These are phyloP conservation scores for Picus viridis DNA, from an alignment of 2,797 vertebrate genomes.

Conservation along the genomic window DNA sequence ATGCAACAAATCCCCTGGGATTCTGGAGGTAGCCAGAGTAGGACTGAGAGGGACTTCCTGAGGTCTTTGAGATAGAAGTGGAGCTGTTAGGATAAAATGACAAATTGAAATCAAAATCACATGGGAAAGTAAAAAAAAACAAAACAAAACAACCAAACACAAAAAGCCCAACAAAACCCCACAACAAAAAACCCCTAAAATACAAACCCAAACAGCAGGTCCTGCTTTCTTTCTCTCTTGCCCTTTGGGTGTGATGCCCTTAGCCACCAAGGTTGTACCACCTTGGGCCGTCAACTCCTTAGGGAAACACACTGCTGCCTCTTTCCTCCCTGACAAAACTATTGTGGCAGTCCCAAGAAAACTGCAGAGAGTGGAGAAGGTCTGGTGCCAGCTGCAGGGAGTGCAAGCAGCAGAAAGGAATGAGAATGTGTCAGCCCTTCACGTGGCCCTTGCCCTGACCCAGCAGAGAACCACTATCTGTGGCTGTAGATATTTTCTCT, in stretches of 20 bases:
- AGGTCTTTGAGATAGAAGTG: not conserved
- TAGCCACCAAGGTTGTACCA: not conserved
- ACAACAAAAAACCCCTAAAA: no score
- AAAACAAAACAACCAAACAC: no score
- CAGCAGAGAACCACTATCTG: conserved; percentile 90
- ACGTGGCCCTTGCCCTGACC: conserved; percentile 49
- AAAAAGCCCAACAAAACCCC: no score
- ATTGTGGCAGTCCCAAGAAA: not conserved
- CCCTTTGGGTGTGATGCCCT: not conserved
- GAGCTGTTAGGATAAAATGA: not conserved
- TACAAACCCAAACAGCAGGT: not conserved
- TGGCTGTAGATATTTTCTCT: conserved; percentile 95
- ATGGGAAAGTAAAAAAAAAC: not conserved
- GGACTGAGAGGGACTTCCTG: not conserved
- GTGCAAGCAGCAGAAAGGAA: conserved; percentile 62
- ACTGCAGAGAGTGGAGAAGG: not conserved
- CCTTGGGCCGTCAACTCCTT: not conserved
- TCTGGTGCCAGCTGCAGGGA: fast-evolving
- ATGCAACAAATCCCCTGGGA: not conserved
- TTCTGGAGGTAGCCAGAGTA: not conserved
- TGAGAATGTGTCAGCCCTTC: conserved; percentile 69
- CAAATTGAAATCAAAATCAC: not conserved
- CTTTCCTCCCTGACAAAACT: not conserved
- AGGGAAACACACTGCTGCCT: not conserved
- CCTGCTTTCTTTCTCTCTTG: not conserved